Conservation (phyloP, 2,797 vertebrate genomes). For the Cygnus olor region DNA sequence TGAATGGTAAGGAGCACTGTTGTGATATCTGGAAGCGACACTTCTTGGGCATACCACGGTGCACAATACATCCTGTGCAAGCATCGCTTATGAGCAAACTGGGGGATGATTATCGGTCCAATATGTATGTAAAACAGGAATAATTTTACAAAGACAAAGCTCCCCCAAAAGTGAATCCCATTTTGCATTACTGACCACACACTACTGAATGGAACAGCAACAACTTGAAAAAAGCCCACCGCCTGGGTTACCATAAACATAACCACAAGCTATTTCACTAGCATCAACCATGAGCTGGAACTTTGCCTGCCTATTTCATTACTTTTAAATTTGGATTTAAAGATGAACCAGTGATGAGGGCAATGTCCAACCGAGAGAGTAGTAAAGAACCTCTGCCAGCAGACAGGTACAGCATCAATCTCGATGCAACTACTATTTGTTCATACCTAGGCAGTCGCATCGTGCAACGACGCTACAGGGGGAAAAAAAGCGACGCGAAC, state of each 20-base stretch:
- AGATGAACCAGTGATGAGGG: background rate
- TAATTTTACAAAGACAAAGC: background rate
- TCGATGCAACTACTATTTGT: background rate
- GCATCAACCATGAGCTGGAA: background rate
- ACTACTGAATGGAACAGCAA: background rate
- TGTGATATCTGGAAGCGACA: background rate
- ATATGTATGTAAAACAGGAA: background rate
- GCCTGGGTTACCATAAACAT: background rate
- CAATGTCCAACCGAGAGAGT: accelerated
- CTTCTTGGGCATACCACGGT: background rate
- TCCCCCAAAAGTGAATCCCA: background rate
- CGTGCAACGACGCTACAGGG: background rate
- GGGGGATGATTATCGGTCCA: background rate
- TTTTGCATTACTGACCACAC: background rate
- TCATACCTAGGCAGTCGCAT: background rate
- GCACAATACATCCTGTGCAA: background rate
- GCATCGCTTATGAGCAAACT: background rate
- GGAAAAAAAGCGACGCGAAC: background rate
- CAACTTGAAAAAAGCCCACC: background rate
- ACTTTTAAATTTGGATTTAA: background rate
- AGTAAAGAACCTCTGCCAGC: background rate
- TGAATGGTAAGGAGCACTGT: background rate
- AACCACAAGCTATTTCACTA: background rate
- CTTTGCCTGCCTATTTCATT: background rate
- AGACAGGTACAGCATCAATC: background rate